Percentiles rank a stretch among this genome's conserved stretches.
phyloP scores from a whole-genome alignment of 2,797 vertebrate genomes.

The Phalloptychus januarius region DNA sequence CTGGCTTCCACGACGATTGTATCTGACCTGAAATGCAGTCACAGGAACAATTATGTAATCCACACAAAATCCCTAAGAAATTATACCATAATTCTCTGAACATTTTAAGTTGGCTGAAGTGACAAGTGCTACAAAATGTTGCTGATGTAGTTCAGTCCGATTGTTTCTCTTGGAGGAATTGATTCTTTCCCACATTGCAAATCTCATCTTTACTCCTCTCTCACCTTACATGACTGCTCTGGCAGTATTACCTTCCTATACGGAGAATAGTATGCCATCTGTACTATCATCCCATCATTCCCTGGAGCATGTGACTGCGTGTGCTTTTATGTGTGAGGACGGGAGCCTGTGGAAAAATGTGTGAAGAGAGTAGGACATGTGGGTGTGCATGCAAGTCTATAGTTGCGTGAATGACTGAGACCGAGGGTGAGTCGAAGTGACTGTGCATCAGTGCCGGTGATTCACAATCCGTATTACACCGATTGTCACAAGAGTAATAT shows the following conservation, averaged over 20 bases:
- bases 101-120: neutral
- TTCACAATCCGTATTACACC: constrained; percentile 34
- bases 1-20: constrained; percentile 14
- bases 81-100: neutral
- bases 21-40: neutral
- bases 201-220: constrained; percentile 53
- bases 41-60: neutral
- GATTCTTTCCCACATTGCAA: constrained; percentile 33
- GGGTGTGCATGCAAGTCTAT: constrained; percentile 28
- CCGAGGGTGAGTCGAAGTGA: constrained; percentile 4
- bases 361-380: constrained; percentile 38
- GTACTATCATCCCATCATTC: constrained; percentile 73
- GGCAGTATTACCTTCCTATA: constrained; percentile 75
- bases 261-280: constrained; percentile 76
- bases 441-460: constrained; percentile 39
- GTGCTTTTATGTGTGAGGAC: constrained; percentile 36
- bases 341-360: constrained; percentile 59
- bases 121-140: neutral
- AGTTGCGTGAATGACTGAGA: constrained; percentile 41
- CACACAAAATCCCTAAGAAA: neutral
- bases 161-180: neutral
- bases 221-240: constrained; percentile 62
- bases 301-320: constrained; percentile 54
- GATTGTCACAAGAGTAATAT: constrained; percentile 34
- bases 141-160: neutral